These are phyloP conservation scores for Conistra vaccinii DNA, from an alignment of 2,888 invertebrate genomes.

Conservation along the genomic window DNA sequence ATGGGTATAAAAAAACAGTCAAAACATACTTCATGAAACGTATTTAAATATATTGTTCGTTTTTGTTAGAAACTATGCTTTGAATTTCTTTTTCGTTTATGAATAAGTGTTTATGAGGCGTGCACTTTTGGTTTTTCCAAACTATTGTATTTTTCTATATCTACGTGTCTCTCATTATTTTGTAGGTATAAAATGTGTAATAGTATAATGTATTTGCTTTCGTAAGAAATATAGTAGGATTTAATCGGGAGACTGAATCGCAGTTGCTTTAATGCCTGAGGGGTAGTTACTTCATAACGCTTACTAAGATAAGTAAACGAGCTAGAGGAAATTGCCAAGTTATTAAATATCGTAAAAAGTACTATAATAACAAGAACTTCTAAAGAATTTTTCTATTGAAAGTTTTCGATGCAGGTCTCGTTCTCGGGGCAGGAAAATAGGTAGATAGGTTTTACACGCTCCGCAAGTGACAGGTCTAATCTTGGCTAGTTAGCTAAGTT, in stretches of 20 bases:
- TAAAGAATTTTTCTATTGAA: not conserved
- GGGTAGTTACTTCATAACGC: not conserved
- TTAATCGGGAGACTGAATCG: conserved; percentile 14
- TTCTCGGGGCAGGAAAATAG: no score
- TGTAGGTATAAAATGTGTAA: not conserved
- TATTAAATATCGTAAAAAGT: not conserved
- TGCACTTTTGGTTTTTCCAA: no score
- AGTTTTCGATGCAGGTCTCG: no score
- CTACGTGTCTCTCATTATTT: not conserved
- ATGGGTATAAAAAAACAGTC: no score
- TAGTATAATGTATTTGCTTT: conserved; percentile 2
- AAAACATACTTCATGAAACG: no score
- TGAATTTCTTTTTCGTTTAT: no score
- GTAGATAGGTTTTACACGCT: not conserved
- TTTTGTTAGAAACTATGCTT: no score
- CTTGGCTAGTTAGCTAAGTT: no score
- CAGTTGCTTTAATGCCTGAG: conserved; percentile 12
- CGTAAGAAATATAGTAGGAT: conserved; percentile 1
- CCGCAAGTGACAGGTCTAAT: not conserved
- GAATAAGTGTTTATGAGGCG: no score
- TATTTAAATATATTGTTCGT: no score
- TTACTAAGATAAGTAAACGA: not conserved
- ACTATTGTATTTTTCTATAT: not conserved
- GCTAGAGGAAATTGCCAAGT: not conserved
- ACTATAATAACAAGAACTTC: not conserved